These are phyloP conservation scores for Criorhina ranunculi DNA, from an alignment of 2,888 invertebrate genomes.

Conservation along the genomic window DNA sequence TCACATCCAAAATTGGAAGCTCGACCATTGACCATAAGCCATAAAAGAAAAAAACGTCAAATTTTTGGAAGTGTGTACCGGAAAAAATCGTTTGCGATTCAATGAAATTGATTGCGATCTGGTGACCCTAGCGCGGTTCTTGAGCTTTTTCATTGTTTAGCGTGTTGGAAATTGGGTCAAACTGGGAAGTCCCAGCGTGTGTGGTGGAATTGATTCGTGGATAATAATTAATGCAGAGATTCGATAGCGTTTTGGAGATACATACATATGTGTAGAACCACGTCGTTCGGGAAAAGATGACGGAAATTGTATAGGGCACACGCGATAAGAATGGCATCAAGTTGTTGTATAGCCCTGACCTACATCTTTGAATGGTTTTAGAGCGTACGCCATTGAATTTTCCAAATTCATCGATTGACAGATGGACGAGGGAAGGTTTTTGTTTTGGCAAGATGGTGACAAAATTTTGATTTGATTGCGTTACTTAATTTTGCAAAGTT, in stretches of 20 bases:
- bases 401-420: background rate
- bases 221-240: conserved; percentile 19
- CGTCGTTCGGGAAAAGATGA: background rate
- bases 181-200: background rate
- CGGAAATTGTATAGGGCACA: background rate
- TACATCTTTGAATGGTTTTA: background rate
- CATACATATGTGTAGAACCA: too few relatives aligned
- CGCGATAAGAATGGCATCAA: background rate
- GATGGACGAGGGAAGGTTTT: background rate
- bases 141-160: conserved; percentile 8
- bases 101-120: conserved; percentile 43
- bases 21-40: conserved; percentile 40
- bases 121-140: conserved; percentile 25
- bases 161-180: conserved; percentile 42
- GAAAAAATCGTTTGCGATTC: conserved; percentile 17
- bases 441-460: background rate
- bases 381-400: background rate
- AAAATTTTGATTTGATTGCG: too few relatives aligned
- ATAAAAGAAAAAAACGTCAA: conserved; percentile 36
- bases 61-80: conserved; percentile 35
- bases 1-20: conserved; percentile 25
- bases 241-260: conserved; percentile 20
- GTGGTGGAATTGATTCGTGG: conserved; percentile 19
- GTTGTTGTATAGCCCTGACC: conserved; percentile 1
- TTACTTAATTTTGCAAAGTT: too few relatives aligned